A percentile compares a stretch with the other conserved stretches of the same genome.
Evolutionary conservation across 1,140 invertebrate genomes (phyloP).

Genomic region (Anastatus disparis): DNA sequence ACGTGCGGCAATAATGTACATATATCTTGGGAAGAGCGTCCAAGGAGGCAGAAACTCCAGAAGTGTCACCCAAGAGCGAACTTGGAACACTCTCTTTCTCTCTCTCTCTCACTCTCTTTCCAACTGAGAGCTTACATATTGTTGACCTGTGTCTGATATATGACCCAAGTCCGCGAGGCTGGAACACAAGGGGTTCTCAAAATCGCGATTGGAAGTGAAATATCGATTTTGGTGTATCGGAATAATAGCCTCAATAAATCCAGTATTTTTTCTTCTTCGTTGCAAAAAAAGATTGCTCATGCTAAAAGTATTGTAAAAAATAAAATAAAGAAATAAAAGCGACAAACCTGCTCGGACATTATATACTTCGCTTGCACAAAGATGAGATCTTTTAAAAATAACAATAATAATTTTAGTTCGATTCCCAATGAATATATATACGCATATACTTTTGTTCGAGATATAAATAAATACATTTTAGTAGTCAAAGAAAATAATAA

Average conservation of each 20-base stretch:
- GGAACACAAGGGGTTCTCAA: slow-evolving; percentile 59
- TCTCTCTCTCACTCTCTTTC: slow-evolving; percentile 45
- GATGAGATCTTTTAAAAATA: neutral
- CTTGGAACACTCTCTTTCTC: slow-evolving; percentile 49
- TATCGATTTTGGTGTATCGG: slow-evolving; percentile 37
- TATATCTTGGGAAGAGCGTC: slow-evolving; percentile 56
- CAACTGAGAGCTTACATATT: slow-evolving; percentile 60
- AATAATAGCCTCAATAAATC: slow-evolving; percentile 40
- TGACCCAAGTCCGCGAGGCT: slow-evolving; percentile 49
- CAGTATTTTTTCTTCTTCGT: slow-evolving; percentile 18
- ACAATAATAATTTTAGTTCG: slow-evolving; percentile 2
- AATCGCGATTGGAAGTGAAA: slow-evolving; percentile 40
- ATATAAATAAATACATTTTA: neutral
- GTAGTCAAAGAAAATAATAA: neutral
- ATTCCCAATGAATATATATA: neutral
- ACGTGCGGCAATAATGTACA: slow-evolving; percentile 43
- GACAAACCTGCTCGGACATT: neutral
- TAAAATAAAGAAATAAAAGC: slow-evolving; percentile 16
- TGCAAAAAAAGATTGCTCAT: slow-evolving; percentile 22
- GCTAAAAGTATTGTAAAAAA: no score
- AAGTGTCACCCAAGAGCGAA: slow-evolving; percentile 64
- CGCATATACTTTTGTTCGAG: neutral
- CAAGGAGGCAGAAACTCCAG: slow-evolving; percentile 63
- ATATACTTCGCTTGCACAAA: no score
- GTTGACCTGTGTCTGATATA: slow-evolving; percentile 64